Percentiles rank a stretch among this genome's conserved stretches.
Evolutionary conservation across 2,888 invertebrate genomes (phyloP).

Genomic region (Drosophila colorata): DNA sequence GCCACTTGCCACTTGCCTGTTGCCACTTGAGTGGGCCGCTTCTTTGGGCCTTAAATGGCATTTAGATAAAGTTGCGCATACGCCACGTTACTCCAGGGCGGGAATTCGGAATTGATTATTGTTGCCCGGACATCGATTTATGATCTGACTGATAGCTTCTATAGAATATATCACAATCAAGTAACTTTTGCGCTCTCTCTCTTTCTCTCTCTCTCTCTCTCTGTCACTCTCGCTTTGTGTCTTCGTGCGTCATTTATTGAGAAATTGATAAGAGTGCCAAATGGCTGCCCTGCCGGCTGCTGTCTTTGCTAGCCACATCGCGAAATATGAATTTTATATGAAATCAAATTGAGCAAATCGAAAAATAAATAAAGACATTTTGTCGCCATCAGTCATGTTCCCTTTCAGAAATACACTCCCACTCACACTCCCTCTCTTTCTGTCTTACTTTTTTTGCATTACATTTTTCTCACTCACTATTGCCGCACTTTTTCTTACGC

Average conservation of each 20-base stretch:
- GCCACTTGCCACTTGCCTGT: conserved; percentile 22
- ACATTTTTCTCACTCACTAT: background rate
- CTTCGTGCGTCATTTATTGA: conserved; percentile 70
- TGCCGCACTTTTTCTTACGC: conserved; percentile 3
- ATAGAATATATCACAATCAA: background rate
- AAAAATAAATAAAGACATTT: conserved; percentile 65
- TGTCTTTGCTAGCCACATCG: conserved; percentile 17
- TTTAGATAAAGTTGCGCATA: conserved; percentile 73
- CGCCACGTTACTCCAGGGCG: conserved; percentile 24
- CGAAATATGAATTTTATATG: conserved; percentile 76
- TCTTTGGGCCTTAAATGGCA: conserved; percentile 69
- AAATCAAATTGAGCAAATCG: conserved; percentile 63
- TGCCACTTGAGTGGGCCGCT: conserved; percentile 53
- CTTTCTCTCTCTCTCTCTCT: background rate
- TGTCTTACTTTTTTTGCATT: background rate
- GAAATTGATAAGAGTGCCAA: conserved; percentile 62
- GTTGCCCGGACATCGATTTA: conserved; percentile 61
- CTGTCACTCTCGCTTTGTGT: conserved; percentile 1
- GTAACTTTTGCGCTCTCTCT: background rate
- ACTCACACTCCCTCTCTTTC: background rate
- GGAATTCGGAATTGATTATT: conserved; percentile 27
- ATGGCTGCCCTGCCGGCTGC: conserved; percentile 4
- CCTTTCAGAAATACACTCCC: background rate
- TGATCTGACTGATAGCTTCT: conserved; percentile 55
- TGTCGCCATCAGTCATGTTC: conserved; percentile 52